These are phyloP conservation scores for Platyrinchus mystaceus DNA, from an alignment of 2,797 vertebrate species.

Conservation along the genomic window DNA sequence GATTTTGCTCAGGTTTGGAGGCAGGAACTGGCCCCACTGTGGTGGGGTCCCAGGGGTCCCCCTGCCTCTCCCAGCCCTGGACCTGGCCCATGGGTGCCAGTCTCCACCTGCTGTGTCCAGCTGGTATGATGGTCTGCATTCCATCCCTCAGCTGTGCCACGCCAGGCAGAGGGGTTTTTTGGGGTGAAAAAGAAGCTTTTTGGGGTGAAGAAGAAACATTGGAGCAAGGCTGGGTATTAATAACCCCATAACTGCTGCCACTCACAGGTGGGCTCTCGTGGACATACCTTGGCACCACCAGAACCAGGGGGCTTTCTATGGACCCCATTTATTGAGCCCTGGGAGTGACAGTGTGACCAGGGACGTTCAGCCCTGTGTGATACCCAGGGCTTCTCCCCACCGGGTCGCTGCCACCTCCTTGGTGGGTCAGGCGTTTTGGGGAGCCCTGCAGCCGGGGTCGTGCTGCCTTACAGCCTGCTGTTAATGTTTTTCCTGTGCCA, in stretches of 20 bases:
- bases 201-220: neutral
- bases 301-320: neutral
- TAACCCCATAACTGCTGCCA: neutral
- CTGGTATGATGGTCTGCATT: accelerated
- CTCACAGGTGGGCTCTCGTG: accelerated
- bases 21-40: accelerated
- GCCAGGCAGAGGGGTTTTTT: neutral
- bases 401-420: neutral
- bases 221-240: too few relatives aligned
- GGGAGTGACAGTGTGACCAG: neutral
- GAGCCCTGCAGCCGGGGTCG: neutral
- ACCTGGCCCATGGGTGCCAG: accelerated
- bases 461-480: neutral
- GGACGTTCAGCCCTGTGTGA: neutral
- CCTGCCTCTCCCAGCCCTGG: neutral
- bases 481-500: neutral
- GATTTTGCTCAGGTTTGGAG: accelerated
- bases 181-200: neutral
- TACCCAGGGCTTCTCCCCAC: neutral
- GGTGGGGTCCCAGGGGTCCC: neutral
- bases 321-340: neutral
- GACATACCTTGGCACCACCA: neutral
- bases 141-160: accelerated
- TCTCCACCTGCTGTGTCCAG: accelerated
- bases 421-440: accelerated